phyloP scores from a whole-genome alignment of 2,797 vertebrate genomes.

The Notolepis coatsorum region DNA sequence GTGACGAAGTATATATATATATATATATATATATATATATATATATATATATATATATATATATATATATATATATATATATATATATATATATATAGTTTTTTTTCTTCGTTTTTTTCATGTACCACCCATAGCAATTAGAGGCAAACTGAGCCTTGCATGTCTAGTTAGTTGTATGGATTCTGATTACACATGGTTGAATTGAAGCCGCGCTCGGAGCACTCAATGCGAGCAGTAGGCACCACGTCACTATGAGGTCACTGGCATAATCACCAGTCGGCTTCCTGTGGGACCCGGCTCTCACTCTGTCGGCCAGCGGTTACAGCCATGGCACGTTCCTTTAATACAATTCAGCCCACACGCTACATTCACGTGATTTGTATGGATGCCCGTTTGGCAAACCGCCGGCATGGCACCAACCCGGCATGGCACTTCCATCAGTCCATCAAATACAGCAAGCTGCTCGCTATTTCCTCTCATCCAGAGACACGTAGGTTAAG shows the following conservation, averaged over 20 bases:
- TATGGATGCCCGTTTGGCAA: background rate
- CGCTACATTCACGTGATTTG: background rate
- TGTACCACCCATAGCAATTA: no score
- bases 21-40: no score
- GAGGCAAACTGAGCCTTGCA: no score
- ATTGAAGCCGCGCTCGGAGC: background rate
- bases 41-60: no score
- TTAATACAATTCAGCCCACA: constrained; percentile 1
- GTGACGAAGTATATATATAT: no score
- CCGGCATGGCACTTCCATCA: constrained; percentile 25
- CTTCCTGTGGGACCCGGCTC: background rate
- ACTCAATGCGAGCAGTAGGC: constrained; percentile 8
- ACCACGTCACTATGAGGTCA: constrained; percentile 10
- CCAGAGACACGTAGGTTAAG: constrained; percentile 66
- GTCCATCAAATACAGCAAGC: constrained; percentile 56
- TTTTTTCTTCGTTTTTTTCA: no score
- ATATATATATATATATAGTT: no score
- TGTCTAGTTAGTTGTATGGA: no score
- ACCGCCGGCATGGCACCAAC: constrained; percentile 13
- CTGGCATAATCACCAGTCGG: constrained; percentile 7
- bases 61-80: no score
- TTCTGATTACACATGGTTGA: background rate
- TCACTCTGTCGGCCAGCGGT: background rate
- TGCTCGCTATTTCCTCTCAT: constrained; percentile 60
- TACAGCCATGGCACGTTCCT: background rate